Conservation (phyloP, 2,888 invertebrate species). For the Serrognathus titanus region DNA sequence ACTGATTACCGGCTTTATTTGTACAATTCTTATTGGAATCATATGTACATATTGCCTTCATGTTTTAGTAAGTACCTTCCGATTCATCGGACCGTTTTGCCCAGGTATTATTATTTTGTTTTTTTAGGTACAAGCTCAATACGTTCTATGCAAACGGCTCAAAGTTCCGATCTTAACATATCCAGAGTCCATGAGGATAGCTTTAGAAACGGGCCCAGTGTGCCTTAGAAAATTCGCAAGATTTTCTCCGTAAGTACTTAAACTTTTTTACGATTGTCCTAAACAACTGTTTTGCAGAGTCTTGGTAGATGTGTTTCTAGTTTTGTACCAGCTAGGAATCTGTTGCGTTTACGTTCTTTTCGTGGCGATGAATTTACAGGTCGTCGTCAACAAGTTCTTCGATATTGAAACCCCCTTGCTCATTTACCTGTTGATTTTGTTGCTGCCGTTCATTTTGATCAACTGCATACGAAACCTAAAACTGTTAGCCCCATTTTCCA, state of each 20-base stretch:
- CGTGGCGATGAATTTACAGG: constrained; percentile 44
- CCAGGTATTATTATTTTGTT: not conserved
- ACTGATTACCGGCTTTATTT: constrained; percentile 70
- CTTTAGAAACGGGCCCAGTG: constrained; percentile 72
- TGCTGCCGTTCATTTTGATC: constrained; percentile 68
- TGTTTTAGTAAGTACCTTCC: constrained; percentile 62
- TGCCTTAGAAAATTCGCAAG: constrained; percentile 58
- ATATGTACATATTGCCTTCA: constrained; percentile 87
- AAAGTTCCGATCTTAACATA: constrained; percentile 77
- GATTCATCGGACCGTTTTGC: not conserved
- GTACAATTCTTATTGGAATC: constrained; percentile 73
- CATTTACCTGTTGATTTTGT: constrained; percentile 41
- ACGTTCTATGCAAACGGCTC: constrained; percentile 61
- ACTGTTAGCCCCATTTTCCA: constrained; percentile 84
- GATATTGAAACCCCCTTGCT: constrained; percentile 26
- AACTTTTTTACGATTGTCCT: not conserved
- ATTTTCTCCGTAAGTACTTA: constrained; percentile 44
- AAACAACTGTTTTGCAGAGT: constrained; percentile 14
- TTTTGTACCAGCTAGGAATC: constrained; percentile 91
- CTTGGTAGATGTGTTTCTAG: constrained; percentile 53
- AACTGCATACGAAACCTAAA: constrained; percentile 84
- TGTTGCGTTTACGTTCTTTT: constrained; percentile 86
- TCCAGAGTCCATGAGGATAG: constrained; percentile 77
- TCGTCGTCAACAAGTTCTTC: constrained; percentile 39
- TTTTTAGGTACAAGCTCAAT: constrained; percentile 32